phyloP scores from a whole-genome alignment of 2,888 invertebrate species.

The Bruchidius siliquastri region DNA sequence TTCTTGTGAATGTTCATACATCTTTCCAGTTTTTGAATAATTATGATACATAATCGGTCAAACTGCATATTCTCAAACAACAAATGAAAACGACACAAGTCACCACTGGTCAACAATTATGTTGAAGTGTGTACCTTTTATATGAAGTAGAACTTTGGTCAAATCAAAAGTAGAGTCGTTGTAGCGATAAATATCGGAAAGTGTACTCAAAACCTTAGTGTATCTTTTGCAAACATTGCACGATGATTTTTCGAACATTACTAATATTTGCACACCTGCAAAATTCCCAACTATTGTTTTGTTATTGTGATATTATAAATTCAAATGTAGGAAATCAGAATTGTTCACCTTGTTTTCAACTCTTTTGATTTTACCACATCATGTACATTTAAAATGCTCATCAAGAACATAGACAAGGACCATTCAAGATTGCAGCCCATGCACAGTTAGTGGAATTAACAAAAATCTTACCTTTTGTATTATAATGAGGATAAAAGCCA shows the following conservation, averaged over 20 bases:
- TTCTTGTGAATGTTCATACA: no score
- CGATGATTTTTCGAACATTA: not conserved
- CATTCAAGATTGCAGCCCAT: no score
- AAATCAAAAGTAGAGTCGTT: not conserved
- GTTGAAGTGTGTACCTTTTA: constrained; percentile 1
- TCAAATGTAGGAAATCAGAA: no score
- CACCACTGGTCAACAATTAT: no score
- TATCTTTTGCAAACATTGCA: not conserved
- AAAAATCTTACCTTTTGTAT: not conserved
- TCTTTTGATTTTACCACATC: no score
- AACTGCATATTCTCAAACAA: no score
- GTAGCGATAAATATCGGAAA: not conserved
- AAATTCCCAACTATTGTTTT: not conserved
- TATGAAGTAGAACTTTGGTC: not conserved
- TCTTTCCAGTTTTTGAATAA: no score
- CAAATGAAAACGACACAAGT: no score
- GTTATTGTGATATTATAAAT: no score
- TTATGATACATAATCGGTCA: no score
- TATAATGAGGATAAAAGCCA: not conserved
- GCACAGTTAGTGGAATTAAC: not conserved
- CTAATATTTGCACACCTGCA: not conserved
- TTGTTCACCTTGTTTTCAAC: no score
- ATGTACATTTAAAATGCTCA: not conserved
- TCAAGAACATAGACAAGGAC: not conserved
- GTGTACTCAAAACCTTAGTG: not conserved